Evolutionary conservation across 2,113 vertebrate species (phyloP).

Genomic region (Cyprinodon tularosa): DNA sequence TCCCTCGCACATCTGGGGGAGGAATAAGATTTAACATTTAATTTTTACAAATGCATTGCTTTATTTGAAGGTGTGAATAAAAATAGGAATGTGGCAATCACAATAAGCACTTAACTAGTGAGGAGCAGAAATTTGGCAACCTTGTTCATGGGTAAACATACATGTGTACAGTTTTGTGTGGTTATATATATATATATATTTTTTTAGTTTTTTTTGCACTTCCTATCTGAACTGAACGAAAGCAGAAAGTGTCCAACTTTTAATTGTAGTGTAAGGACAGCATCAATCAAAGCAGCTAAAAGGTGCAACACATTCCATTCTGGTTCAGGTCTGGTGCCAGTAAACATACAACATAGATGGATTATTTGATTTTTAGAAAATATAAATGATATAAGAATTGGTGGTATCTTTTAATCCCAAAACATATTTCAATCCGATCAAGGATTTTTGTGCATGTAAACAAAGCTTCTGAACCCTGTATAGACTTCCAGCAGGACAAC

Average conservation of each 20-base stretch:
- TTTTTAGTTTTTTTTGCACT: slow-evolving; percentile 26
- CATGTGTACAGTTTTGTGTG: not conserved
- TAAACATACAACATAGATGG: too few species aligned
- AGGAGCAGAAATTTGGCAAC: slow-evolving; percentile 25
- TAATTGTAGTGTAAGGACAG: slow-evolving; percentile 23
- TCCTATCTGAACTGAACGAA: slow-evolving; percentile 54
- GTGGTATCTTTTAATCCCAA: too few species aligned
- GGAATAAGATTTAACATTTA: slow-evolving; percentile 10
- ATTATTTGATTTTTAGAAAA: too few species aligned
- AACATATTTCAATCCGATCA: too few species aligned
- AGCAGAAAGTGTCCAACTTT: slow-evolving; percentile 62
- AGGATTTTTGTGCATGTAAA: too few species aligned
- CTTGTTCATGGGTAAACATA: slow-evolving; percentile 22
- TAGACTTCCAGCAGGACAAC: too few species aligned
- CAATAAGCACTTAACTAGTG: slow-evolving; percentile 39
- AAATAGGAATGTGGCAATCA: slow-evolving; percentile 19
- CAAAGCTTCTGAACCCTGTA: too few species aligned
- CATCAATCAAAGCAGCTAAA: not conserved
- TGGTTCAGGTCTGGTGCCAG: too few species aligned
- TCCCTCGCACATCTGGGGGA: slow-evolving; percentile 20
- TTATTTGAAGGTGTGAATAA: slow-evolving; percentile 1
- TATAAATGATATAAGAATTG: too few species aligned
- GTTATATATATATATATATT: slow-evolving; percentile 10
- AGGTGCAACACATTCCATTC: not conserved
- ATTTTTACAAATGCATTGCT: slow-evolving; percentile 31